Conservation (phyloP, 1,140 invertebrate species). For the Listronotus oregonensis region DNA sequence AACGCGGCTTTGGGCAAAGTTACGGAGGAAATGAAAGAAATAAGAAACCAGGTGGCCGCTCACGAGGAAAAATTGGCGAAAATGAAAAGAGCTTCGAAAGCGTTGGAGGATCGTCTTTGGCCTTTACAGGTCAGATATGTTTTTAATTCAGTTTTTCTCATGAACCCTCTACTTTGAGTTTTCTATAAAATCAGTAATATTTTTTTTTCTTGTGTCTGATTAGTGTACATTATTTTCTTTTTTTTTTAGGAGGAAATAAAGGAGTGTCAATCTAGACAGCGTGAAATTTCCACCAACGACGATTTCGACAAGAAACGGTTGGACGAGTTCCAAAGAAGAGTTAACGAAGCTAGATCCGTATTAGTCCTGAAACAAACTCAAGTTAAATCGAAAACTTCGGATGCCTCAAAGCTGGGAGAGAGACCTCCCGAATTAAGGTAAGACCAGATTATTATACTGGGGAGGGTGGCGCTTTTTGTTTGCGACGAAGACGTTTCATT, state of each 20-base stretch:
- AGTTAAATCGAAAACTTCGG: constrained; percentile 25
- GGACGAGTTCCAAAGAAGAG: constrained; percentile 38
- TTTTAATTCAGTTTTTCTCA: neutral
- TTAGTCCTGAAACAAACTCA: constrained; percentile 36
- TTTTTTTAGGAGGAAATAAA: constrained; percentile 53
- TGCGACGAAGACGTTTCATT: too few relatives aligned
- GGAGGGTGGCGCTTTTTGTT: too few relatives aligned
- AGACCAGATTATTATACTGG: too few relatives aligned
- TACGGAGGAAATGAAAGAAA: constrained; percentile 45
- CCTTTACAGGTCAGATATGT: constrained; percentile 43
- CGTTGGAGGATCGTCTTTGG: constrained; percentile 53
- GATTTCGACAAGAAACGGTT: constrained; percentile 43
- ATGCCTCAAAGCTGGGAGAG: constrained; percentile 42
- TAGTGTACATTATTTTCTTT: neutral
- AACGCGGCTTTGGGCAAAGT: constrained; percentile 43
- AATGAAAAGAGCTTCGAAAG: constrained; percentile 49
- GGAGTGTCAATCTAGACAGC: constrained; percentile 47
- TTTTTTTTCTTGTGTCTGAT: too few relatives aligned
- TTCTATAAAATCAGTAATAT: too few relatives aligned
- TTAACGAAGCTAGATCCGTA: constrained; percentile 27
- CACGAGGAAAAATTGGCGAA: constrained; percentile 50
- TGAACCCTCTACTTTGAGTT: too few relatives aligned
- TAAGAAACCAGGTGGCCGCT: constrained; percentile 46
- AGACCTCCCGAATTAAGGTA: constrained; percentile 40
- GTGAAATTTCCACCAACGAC: constrained; percentile 41